Conservation (phyloP, 2,888 invertebrate genomes). For the Oscheius sp. region DNA sequence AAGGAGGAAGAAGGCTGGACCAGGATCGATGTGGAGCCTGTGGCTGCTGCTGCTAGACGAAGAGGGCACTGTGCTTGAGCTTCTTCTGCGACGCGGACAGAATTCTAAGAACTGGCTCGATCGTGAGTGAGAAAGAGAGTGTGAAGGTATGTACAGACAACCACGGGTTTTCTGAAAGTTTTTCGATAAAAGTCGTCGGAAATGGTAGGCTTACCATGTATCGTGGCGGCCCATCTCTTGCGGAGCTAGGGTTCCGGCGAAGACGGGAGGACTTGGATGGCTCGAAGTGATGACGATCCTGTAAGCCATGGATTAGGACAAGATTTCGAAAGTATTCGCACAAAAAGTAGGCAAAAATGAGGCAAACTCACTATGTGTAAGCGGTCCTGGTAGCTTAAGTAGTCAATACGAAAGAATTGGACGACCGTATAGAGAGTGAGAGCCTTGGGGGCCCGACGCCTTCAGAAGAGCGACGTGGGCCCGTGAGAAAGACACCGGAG, state of each 20-base stretch:
- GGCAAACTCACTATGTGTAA: constrained; percentile 14
- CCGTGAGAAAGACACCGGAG: constrained; percentile 32
- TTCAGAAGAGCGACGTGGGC: constrained; percentile 11
- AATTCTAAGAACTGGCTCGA: constrained; percentile 28
- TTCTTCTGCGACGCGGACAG: constrained; percentile 20
- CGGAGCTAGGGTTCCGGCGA: not conserved
- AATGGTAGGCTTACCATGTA: not conserved
- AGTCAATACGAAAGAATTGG: not conserved
- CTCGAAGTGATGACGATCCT: constrained; percentile 9
- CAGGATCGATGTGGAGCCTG: not conserved
- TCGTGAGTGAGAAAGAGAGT: not conserved
- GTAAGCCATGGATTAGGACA: not conserved
- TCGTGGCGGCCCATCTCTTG: not conserved
- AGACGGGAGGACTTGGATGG: not conserved
- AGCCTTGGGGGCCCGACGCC: not conserved
- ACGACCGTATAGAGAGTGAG: no score
- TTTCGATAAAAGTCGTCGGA: not conserved
- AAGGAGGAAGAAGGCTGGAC: no score
- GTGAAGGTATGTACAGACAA: constrained; percentile 23
- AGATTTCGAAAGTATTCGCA: not conserved
- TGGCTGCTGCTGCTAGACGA: not conserved
- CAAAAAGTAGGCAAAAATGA: not conserved
- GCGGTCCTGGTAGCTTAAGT: constrained; percentile 9
- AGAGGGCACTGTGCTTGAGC: not conserved
- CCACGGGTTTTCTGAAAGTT: constrained; percentile 6